Conservation (phyloP, 2,888 invertebrate species). For the Lasioglossum pauxillum region DNA sequence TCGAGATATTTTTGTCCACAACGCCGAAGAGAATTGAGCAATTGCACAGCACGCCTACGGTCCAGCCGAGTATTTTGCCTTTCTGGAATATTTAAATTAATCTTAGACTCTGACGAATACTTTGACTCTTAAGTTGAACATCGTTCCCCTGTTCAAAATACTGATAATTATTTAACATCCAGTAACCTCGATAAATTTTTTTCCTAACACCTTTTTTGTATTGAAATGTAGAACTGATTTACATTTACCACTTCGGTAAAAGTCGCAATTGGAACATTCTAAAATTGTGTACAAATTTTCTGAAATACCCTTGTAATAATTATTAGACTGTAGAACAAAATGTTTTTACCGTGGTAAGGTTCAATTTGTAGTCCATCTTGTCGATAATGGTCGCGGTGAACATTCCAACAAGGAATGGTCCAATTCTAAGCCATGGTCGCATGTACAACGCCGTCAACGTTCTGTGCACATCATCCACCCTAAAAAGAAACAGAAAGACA, state of each 20-base stretch:
- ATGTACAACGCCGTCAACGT: slow-evolving; percentile 83
- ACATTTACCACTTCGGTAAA: too few relatives aligned
- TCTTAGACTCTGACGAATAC: not conserved
- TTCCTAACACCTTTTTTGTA: not conserved
- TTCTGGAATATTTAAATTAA: slow-evolving; percentile 72
- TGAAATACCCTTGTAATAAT: too few relatives aligned
- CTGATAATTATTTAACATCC: not conserved
- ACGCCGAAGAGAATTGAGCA: slow-evolving; percentile 84
- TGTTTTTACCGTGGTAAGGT: slow-evolving; percentile 72
- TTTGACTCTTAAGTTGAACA: not conserved
- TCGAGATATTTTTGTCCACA: slow-evolving; percentile 83
- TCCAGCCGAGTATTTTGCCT: slow-evolving; percentile 79
- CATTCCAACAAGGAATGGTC: slow-evolving; percentile 83
- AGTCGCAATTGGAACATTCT: too few relatives aligned
- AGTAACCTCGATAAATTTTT: not conserved
- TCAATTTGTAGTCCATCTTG: slow-evolving; percentile 76
- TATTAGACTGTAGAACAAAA: too few relatives aligned
- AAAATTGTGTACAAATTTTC: too few relatives aligned
- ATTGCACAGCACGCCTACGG: slow-evolving; percentile 82
- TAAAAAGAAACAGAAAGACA: slow-evolving; percentile 63
- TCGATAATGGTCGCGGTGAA: slow-evolving; percentile 84
- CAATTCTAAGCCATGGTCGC: slow-evolving; percentile 82
- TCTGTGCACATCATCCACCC: slow-evolving; percentile 83
- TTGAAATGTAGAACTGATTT: too few relatives aligned
- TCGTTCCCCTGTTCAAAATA: not conserved